These are phyloP conservation scores for Dunckerocampus dactyliophorus DNA, from an alignment of 2,113 vertebrate genomes.

Conservation along the genomic window DNA sequence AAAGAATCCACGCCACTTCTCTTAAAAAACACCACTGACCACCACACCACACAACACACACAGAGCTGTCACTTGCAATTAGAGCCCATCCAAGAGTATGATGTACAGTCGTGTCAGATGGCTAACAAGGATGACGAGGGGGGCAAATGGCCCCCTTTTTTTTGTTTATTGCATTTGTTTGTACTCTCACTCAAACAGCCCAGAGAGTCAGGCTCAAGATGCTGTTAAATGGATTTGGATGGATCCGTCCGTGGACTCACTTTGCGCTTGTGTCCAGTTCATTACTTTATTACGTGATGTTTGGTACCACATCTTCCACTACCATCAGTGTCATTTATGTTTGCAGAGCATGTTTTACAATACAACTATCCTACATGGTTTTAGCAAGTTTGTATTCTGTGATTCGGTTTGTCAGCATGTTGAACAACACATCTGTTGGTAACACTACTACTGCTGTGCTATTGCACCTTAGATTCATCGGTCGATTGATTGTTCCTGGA, in stretches of 20 bases:
- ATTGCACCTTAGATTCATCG: too few species aligned
- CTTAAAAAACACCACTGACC: too few species aligned
- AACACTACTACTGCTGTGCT: too few species aligned
- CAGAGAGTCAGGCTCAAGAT: neutral
- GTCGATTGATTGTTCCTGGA: too few species aligned
- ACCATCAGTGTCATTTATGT: too few species aligned
- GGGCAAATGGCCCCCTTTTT: slow-evolving; percentile 9
- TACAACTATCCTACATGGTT: too few species aligned
- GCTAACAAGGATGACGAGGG: slow-evolving; percentile 1
- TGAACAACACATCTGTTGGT: too few species aligned
- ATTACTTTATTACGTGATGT: neutral
- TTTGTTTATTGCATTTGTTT: slow-evolving; percentile 4
- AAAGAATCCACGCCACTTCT: slow-evolving; percentile 72
- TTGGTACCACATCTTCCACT: too few species aligned
- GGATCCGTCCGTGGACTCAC: too few species aligned
- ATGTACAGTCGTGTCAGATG: slow-evolving; percentile 55
- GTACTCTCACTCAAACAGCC: neutral
- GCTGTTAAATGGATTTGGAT: neutral
- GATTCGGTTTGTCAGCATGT: too few species aligned
- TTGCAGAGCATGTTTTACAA: too few species aligned
- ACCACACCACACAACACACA: neutral
- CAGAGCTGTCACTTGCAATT: slow-evolving; percentile 55
- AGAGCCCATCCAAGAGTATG: slow-evolving; percentile 50
- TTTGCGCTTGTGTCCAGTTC: neutral
- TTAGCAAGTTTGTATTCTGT: too few species aligned